These are phyloP conservation scores for Opisthocomus hoazin DNA, from an alignment of 2,113 vertebrate genomes.

Conservation along the genomic window DNA sequence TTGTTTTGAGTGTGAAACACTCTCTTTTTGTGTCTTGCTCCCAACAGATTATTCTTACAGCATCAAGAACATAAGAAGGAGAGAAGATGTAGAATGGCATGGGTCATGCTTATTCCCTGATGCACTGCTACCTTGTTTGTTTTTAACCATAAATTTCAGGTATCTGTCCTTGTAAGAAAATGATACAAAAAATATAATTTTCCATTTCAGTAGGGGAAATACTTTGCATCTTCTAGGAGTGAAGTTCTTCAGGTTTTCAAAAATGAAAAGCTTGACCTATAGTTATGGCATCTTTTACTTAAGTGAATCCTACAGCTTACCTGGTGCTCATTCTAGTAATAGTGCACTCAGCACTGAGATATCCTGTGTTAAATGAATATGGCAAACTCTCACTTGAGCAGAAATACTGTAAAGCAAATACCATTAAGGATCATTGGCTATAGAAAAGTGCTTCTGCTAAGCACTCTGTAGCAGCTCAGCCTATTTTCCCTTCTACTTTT, in stretches of 20 bases:
- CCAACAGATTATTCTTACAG: background rate
- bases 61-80: background rate
- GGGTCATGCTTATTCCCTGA: background rate
- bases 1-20: background rate
- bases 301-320: background rate
- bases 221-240: background rate
- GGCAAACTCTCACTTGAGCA: constrained; percentile 14
- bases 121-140: background rate
- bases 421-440: background rate
- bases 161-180: background rate
- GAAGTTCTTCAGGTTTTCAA: background rate
- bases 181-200: background rate
- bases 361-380: constrained; percentile 24
- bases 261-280: constrained; percentile 6
- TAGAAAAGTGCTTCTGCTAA: constrained; percentile 15
- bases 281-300: background rate
- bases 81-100: background rate
- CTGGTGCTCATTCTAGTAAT: background rate
- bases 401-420: constrained; percentile 42
- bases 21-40: background rate
- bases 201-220: background rate
- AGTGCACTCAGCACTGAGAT: constrained; percentile 9
- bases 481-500: constrained; percentile 12
- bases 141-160: background rate
- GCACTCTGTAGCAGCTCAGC: background rate